These are phyloP conservation scores for Erythrolamprus reginae DNA, from an alignment of 2,113 vertebrate species.

Conservation along the genomic window DNA sequence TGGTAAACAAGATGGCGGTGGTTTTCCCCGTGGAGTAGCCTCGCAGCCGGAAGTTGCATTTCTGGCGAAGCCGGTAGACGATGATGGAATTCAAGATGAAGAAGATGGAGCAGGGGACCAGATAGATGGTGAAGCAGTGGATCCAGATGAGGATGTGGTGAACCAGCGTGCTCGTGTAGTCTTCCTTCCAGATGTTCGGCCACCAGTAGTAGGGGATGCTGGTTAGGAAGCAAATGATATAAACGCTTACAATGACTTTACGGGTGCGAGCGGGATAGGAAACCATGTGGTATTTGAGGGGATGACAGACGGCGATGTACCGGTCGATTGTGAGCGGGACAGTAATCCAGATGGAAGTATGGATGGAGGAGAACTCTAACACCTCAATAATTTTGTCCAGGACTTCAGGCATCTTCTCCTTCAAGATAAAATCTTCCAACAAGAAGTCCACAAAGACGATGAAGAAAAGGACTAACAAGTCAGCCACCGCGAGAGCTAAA, in stretches of 20 bases:
- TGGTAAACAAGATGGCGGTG: conserved; percentile 90
- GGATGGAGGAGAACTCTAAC: conserved; percentile 93
- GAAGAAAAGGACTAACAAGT: conserved; percentile 92
- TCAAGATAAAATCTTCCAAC: conserved; percentile 90
- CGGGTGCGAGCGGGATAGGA: conserved; percentile 93
- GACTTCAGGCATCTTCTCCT: conserved; percentile 77
- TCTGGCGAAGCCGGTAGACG: conserved; percentile 83
- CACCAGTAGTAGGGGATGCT: conserved; percentile 96
- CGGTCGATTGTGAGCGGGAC: conserved; percentile 91
- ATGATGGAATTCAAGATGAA: conserved; percentile 91
- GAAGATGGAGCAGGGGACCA: conserved; percentile 93
- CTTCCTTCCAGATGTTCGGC: conserved; percentile 92
- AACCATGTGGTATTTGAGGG: conserved; percentile 88
- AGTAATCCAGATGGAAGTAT: conserved; percentile 96
- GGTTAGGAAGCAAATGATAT: conserved; percentile 84
- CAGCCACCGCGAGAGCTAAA: conserved; percentile 90
- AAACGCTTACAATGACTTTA: conserved; percentile 85
- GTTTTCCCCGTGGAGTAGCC: conserved; percentile 94
- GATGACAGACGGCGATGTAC: conserved; percentile 94
- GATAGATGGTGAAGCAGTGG: conserved; percentile 89
- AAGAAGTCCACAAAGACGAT: conserved; percentile 96
- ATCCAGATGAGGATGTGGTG: conserved; percentile 92
- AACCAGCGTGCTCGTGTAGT: conserved; percentile 75
- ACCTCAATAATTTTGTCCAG: conserved; percentile 87
- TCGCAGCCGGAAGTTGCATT: conserved; percentile 86